phyloP scores from a whole-genome alignment of 2,888 invertebrate genomes.

The Mythimna lalbum region DNA sequence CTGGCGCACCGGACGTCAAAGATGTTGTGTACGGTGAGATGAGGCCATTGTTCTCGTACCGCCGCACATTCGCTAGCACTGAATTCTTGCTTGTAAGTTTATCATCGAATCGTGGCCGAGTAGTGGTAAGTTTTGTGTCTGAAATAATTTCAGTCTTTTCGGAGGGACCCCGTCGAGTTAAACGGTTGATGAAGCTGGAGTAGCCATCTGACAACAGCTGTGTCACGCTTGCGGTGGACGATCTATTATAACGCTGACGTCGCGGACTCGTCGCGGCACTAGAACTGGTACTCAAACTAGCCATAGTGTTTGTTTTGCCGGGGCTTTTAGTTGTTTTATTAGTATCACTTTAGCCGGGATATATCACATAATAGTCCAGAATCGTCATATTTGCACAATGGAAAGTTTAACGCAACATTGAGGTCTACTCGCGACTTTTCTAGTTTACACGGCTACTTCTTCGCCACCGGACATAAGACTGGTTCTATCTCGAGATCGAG shows the following conservation, averaged over 20 bases:
- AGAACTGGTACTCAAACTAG: slow-evolving; percentile 81
- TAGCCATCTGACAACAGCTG: slow-evolving; percentile 97
- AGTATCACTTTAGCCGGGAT: slow-evolving; percentile 82
- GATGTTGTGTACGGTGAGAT: slow-evolving; percentile 84
- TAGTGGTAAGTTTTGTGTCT: slow-evolving; percentile 78
- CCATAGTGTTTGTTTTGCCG: slow-evolving; percentile 73
- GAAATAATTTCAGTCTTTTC: slow-evolving; percentile 90
- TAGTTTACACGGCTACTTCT: slow-evolving; percentile 72
- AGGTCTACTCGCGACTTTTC: slow-evolving; percentile 51
- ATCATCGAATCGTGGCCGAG: slow-evolving; percentile 84
- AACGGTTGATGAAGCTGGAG: slow-evolving; percentile 95
- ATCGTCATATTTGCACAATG: slow-evolving; percentile 81
- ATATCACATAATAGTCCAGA: slow-evolving; percentile 79
- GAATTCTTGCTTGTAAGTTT: slow-evolving; percentile 82
- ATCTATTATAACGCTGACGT: slow-evolving; percentile 94
- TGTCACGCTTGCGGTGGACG: slow-evolving; percentile 95
- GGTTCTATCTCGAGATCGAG: slow-evolving; percentile 85
- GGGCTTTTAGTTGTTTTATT: slow-evolving; percentile 53
- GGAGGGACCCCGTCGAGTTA: slow-evolving; percentile 95
- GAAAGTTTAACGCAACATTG: slow-evolving; percentile 63
- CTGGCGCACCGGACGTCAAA: slow-evolving; percentile 74
- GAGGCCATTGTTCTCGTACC: slow-evolving; percentile 85
- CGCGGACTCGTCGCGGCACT: slow-evolving; percentile 88
- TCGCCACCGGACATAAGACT: slow-evolving; percentile 80
- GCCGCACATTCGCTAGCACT: slow-evolving; percentile 80